Evolutionary conservation across 2,888 invertebrate species (phyloP), one percentile per base, ranked within the genome.

Genomic region (Pyrochroa serraticornis): DNA sequence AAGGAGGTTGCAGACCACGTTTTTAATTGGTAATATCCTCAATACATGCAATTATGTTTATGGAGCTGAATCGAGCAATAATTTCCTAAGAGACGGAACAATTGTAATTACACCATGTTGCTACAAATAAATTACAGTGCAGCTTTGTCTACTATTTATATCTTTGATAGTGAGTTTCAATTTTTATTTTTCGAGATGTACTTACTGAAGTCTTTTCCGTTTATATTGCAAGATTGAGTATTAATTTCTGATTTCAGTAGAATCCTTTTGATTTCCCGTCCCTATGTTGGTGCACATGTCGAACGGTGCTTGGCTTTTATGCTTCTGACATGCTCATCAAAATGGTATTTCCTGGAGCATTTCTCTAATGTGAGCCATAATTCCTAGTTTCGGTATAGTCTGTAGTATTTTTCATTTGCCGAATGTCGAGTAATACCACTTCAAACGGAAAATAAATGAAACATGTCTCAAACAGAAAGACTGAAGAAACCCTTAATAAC

Each of bases 71-170:
- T 47, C 41, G 42, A 43, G 47, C 54, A 48, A 54, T 54, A 54
- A 54, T 54, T 54, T 54, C 47, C 47, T 54, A 54, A 48, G 42
- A 48, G 54, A 54, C 54, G 54, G 48, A 53, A 53, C 53, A 53
- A 53, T 53, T 53, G 53, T 53, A 53, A 53, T 53, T 46, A 39
- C 42, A 53, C 38, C 42, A 48, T 3, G 5, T 22, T 54, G 43
- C 39, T 42, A 54, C 39, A 48, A 36, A 41, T 42, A 54, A 54
- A 54, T 54, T 54, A 48, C 48, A 14, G 9, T 49, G n/a, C 33
- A 33, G 22, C 22, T 5, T 22, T 22, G 22, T 22, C 22, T 22
- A 22, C 22, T 22, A 22, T 22, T 22, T 22, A 5, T 22, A 22
- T 22, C 22, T 22, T 22, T 13, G 31, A 41, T 36, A 38, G 45